Evolutionary conservation across 2,113 vertebrate genomes (phyloP), one percentile per base, ranked within the genome.

Genomic region (Perca flavescens): DNA sequence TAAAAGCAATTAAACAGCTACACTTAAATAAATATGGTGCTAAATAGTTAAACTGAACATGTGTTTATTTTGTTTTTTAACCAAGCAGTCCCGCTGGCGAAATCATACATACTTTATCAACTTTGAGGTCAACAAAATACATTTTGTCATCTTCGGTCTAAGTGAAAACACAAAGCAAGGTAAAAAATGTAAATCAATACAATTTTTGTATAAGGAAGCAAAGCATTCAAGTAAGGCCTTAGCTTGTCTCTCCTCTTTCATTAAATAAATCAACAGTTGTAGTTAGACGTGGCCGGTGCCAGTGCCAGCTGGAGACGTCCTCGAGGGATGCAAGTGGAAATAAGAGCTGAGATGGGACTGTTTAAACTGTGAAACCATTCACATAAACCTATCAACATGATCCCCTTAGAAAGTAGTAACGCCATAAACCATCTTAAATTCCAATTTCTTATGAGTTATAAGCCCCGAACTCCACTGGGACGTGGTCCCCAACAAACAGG

Each of bases 221-320:
- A 71, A 34, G 49, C 5, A 79, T 58, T 89, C 76, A 84, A 88
- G 81, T 86, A 83, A 63, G 80, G 75, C 63, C 52, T 80, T 7
- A 31, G 49, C 72, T 82, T 6, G 54, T 65, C 31, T 84, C 69
- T 86, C 62, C 19, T 17, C 43, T 49, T 53, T 71, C 73, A 57
- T 84, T 80, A 78, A 90, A 90, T 88, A 83, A 83, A 85, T 8
- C 43, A 54, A 57, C 15, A 60, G 58, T 63, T 67, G 25, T 53
- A 54, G 47, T 84, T 69, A 12, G 43, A 86, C 14, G 54, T 21
- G 66, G 85, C 79, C 25, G 7, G 50, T 57, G 65, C 50, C 77
- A 86, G 88, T 66, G 66, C 85, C 88, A 82, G 82, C 82, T 75
- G 84, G 70, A 70, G 50, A 69, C 60, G 21, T 81, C 87, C 78